Base-by-base conservation (phyloP, 1,140 invertebrate species). In the Penaeus vannamei region DNA sequence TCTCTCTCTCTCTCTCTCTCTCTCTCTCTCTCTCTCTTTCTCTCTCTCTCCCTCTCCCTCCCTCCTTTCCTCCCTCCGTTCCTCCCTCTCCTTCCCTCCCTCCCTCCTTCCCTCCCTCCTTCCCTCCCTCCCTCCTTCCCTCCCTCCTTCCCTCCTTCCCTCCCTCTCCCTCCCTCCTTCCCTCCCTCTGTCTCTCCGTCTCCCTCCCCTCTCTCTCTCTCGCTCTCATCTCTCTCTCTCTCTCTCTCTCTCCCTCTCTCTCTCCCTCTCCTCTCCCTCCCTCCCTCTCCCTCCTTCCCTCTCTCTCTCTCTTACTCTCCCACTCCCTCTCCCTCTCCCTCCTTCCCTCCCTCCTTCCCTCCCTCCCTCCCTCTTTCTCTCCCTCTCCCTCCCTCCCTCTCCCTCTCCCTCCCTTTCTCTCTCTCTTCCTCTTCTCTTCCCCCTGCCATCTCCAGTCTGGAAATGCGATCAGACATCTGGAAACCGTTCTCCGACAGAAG, bases 291-390 rank as follows among this genome's bases (percentile, higher is more conserved):
- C 20, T 17, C 20, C 64, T 81, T n/a, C 29, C 72, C 19, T n/a
- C 36, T n/a, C 29, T n/a, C 36, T n/a, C 59, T n/a, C 46, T 19
- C 46, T n/a, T 60, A 32, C n/a, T 19, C 22, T 36, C 20, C 79
- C 46, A 32, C 46, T 36, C 46, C 79, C 46, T n/a, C 26, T 36
- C 46, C 79, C 53, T 42, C 53, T 20, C 32, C 80, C 60, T 20
- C 32, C 80, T 82, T 20, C 60, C 80, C 60, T 20, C 60, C 36
- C 53, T 82, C 53, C 60, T 46, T 82, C 53, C n/a, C 46, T 82
- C 80, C 60, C 53, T 82, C 80, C 60, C 53, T 82, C 80, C 60
- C 60, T 84, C 60, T 84, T 26, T 84, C 29, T 84, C 82, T 84
- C 61, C 36, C 82, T 84, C 82, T 84, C 59, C 61, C 81, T 29